Base-by-base conservation (phyloP, 2,888 invertebrate species). In the Biston betularia region DNA sequence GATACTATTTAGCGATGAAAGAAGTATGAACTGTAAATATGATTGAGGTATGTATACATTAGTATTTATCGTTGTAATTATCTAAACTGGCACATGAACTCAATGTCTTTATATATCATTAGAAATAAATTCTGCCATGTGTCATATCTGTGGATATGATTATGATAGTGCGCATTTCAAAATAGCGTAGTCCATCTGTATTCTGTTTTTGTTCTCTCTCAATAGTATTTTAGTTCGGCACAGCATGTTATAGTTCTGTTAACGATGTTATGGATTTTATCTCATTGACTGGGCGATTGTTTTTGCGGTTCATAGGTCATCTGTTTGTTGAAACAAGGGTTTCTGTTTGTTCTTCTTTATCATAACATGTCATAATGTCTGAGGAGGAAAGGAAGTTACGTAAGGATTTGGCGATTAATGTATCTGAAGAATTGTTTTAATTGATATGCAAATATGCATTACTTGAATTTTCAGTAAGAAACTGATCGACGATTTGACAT, bases 231-330 rank as follows among this genome's bases (percentile, higher is more conserved):
- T 33, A 67, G 65, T 64, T 70, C 7, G 24, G 46, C 49, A 54
- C 46, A 50, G 46, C 44, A 57, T 72, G 70, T 58, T 57, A 42
- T 49, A 58, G 49, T 58, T 58, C 24, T 45, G 57, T 34, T 38
- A 9, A 11, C 24, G 40, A 60, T 72, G 70, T 72, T 68, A 67
- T 71, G 66, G 58, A 60, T 71, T 64, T 69, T 52, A 72, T 72
- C 71, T 70, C 61, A 70, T 63, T 70, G 65, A 68, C 44, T 67
- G 56, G 24, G 0, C 65, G 40, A 49, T 68, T 65, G 65, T 67
- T 67, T 68, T 59, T 15, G 57, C 40, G 65, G 72, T 62, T 65
- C 72, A 68, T 68, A 72, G 72, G 69, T 68, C 72, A 67, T 66
- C 59, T 61, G 55, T 57, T 63, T 58, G 52, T 45, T 12, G 45